phyloP scores from a whole-genome alignment of 2,888 invertebrate species.

The Hypena proboscidalis region DNA sequence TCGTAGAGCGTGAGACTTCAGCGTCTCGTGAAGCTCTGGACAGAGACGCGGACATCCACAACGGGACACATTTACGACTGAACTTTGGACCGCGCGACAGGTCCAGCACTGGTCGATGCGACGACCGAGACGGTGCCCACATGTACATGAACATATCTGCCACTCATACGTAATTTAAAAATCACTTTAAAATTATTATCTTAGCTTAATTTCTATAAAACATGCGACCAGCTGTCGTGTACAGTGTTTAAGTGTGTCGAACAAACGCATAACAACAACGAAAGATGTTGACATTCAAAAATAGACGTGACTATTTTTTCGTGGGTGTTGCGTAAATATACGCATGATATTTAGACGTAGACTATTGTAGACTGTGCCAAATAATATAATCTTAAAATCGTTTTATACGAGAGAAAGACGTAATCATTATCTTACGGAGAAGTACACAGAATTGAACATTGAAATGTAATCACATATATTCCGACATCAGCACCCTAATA shows the following conservation, averaged over 20 bases:
- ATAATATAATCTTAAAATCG: conserved; percentile 21
- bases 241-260: conserved; percentile 10
- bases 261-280: conserved; percentile 15
- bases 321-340: conserved; percentile 28
- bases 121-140: conserved; percentile 70
- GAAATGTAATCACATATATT: not conserved
- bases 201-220: conserved; percentile 19
- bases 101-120: conserved; percentile 50
- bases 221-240: conserved; percentile 16
- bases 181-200: conserved; percentile 1
- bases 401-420: conserved; percentile 5
- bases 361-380: conserved; percentile 41
- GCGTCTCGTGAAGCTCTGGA: conserved; percentile 72
- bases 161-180: conserved; percentile 61
- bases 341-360: conserved; percentile 24
- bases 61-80: conserved; percentile 69
- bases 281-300: conserved; percentile 32
- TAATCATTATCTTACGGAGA: conserved; percentile 1
- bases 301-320: conserved; percentile 27
- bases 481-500: conserved; percentile 5
- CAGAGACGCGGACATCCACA: conserved; percentile 56
- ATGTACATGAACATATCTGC: conserved; percentile 83
- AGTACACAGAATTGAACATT: not conserved
- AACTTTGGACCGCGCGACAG: conserved; percentile 66
- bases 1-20: conserved; percentile 74